Evolutionary conservation across 1,140 invertebrate genomes (phyloP).

Genomic region (Asobara japonica): DNA sequence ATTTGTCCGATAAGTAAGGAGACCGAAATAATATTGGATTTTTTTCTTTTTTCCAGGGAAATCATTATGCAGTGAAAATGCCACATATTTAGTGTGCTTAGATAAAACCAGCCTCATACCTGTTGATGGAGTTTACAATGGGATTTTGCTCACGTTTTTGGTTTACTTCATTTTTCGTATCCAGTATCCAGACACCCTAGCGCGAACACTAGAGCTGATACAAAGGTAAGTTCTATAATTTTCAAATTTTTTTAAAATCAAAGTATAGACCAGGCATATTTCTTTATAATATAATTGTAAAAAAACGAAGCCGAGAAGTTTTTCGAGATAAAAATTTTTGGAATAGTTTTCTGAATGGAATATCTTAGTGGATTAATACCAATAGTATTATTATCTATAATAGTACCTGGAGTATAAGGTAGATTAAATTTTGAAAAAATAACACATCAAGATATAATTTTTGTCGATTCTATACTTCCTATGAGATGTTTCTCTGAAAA

Average conservation of each 20-base stretch:
- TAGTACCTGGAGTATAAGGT: too few relatives aligned
- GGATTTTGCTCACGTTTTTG: constrained; percentile 18
- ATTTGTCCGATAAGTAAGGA: background rate
- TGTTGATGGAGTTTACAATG: background rate
- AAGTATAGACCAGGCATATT: too few relatives aligned
- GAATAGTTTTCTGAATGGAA: too few relatives aligned
- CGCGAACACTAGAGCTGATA: constrained; percentile 24
- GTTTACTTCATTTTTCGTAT: constrained; percentile 21
- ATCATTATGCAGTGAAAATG: constrained; percentile 20
- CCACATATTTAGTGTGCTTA: constrained; percentile 2
- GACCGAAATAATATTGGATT: background rate
- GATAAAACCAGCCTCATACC: background rate
- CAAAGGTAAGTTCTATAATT: constrained; percentile 32
- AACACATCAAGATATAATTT: too few relatives aligned
- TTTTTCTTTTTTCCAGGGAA: constrained; percentile 9
- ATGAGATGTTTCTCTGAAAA: too few relatives aligned
- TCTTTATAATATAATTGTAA: too few relatives aligned
- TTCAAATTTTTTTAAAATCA: background rate
- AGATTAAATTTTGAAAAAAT: too few relatives aligned
- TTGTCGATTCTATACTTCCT: too few relatives aligned
- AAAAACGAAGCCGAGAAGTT: too few relatives aligned
- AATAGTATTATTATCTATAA: too few relatives aligned
- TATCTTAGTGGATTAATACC: too few relatives aligned
- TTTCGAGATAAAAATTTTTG: too few relatives aligned
- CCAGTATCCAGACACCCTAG: background rate